phyloP scores from a whole-genome alignment of 2,113 vertebrate species.

The Pelmatolapia mariae region DNA sequence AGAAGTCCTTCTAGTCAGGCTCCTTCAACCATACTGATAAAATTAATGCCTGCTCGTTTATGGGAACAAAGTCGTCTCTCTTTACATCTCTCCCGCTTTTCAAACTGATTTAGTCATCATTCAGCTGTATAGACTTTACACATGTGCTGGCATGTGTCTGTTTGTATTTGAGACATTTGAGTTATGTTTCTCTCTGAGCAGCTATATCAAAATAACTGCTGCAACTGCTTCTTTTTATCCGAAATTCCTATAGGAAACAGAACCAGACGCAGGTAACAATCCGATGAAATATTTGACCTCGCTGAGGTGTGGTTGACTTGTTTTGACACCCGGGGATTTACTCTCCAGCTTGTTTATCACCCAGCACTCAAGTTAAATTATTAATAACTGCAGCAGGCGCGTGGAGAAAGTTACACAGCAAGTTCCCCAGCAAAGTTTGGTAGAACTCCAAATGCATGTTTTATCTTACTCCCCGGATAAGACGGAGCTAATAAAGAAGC shows the following conservation, averaged over 20 bases:
- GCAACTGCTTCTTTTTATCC: background rate
- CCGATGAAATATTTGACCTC: background rate
- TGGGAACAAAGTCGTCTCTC: constrained; percentile 29
- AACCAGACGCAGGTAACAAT: background rate
- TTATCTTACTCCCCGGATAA: background rate
- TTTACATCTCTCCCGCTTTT: background rate
- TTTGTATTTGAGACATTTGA: constrained; percentile 24
- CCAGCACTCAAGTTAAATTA: background rate
- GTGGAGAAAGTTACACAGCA: background rate
- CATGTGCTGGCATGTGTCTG: constrained; percentile 31
- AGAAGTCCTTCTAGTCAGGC: background rate
- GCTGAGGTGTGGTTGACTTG: background rate
- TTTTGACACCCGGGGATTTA: background rate
- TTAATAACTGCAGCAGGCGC: background rate
- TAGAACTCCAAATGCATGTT: background rate
- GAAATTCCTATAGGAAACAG: background rate
- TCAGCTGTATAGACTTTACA: constrained; percentile 4
- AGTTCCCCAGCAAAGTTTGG: background rate
- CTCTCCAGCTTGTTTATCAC: constrained; percentile 8
- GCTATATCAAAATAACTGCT: background rate
- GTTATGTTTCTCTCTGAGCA: constrained; percentile 11
- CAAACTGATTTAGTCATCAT: constrained; percentile 59
- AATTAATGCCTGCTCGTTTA: constrained; percentile 40
- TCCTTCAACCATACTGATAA: constrained; percentile 42
- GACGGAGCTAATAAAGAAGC: background rate